These are phyloP conservation scores for Hippolais icterina DNA, from an alignment of 2,113 vertebrate species.

Conservation along the genomic window DNA sequence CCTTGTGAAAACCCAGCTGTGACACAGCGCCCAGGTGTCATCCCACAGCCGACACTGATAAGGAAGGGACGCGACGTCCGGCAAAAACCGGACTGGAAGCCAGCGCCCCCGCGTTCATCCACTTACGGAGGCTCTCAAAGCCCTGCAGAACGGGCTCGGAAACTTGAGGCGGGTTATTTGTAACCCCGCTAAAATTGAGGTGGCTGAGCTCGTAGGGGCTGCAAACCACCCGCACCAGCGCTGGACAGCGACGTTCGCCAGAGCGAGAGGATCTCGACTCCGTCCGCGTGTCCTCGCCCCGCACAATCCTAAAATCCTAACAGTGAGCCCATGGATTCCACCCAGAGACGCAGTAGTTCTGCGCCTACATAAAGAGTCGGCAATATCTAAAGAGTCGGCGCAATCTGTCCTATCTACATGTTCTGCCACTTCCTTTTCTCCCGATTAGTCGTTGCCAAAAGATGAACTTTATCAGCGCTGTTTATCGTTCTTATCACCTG, in stretches of 20 bases:
- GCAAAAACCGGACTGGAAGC: background rate
- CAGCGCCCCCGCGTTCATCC: background rate
- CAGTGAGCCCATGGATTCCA: background rate
- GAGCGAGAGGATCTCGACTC: background rate
- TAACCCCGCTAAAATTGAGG: background rate
- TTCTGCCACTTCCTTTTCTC: background rate
- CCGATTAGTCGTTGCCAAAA: background rate
- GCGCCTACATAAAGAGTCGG: background rate
- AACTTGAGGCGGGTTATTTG: rapidly evolving
- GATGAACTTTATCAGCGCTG: background rate
- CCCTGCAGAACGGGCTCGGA: background rate
- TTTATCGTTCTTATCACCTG: background rate
- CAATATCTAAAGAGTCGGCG: rapidly evolving
- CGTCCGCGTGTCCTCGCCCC: background rate
- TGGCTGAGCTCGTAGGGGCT: background rate
- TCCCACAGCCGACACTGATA: background rate
- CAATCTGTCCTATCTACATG: background rate
- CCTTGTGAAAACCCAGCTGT: background rate
- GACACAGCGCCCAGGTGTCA: background rate
- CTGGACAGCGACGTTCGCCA: background rate
- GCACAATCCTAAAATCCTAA: background rate
- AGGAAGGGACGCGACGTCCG: background rate
- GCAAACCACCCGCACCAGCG: background rate
- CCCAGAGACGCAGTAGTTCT: background rate
- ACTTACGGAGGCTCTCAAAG: rapidly evolving